phyloP scores from a whole-genome alignment of 2,113 vertebrate species.

The Ciconia boyciana region DNA sequence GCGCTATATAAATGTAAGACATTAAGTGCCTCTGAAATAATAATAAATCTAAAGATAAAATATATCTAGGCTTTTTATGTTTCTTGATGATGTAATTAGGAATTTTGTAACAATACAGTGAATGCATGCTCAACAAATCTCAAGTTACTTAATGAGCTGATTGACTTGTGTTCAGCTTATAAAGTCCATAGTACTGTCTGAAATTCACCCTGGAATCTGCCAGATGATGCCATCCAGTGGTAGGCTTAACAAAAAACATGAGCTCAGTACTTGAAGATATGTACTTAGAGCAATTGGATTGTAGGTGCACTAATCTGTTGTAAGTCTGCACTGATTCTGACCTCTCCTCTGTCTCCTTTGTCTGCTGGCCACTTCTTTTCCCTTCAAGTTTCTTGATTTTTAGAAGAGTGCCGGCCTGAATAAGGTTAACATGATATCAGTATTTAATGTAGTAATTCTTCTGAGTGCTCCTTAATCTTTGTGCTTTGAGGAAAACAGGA shows the following conservation, averaged over 20 bases:
- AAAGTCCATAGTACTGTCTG: not conserved
- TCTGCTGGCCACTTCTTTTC: not conserved
- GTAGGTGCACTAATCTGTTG: not conserved
- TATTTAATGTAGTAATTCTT: not conserved
- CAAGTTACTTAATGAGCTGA: accelerated
- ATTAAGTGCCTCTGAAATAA: conserved; percentile 72
- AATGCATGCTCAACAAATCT: not conserved
- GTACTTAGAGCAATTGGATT: not conserved
- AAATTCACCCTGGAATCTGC: not conserved
- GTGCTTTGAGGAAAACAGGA: not conserved
- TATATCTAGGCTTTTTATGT: not conserved
- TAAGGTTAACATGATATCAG: not conserved
- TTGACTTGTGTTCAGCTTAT: not conserved
- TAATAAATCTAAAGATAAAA: conserved; percentile 61
- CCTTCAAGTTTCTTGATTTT: not conserved
- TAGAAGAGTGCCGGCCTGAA: not conserved
- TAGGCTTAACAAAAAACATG: not conserved
- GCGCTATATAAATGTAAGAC: conserved; percentile 63
- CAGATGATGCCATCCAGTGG: not conserved
- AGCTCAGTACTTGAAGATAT: not conserved
- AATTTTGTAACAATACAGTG: not conserved
- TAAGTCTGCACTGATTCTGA: not conserved
- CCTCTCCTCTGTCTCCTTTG: not conserved
- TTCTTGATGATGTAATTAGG: not conserved
- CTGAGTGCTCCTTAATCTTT: not conserved